Base-by-base conservation (phyloP, 2,113 vertebrate species). In the Coreoperca whiteheadi region DNA sequence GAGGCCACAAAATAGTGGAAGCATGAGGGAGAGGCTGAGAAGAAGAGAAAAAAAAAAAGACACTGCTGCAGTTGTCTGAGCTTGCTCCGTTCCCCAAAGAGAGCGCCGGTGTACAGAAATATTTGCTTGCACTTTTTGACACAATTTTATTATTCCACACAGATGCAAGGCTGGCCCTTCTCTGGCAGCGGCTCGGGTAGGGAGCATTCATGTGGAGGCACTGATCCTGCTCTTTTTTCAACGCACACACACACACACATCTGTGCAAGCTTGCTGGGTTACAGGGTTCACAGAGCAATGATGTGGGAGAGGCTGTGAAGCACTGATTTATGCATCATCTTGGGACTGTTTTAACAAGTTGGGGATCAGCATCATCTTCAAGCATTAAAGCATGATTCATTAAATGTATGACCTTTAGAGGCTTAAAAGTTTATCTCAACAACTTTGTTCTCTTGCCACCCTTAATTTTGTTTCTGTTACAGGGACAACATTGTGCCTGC, bases 141-240 rank as follows among this genome's bases (percentile, higher is more conserved):
- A 85, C 61, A 8, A 11, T 84, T 87, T 89, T 88, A 89, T 86
- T 82, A 89, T 93, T 91, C 91, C 79, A 74, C 79, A 85, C 83
- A 84, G 84, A 87, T 74, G 84, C 39, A 20, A 85, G 72, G 73
- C 71, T 78, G 76, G 63, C 46, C 86, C 56, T 59, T 79, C 74
- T 78, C 68, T 54, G 54, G 74, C 83, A 75, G 74, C 63, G 60
- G 81, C 77, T 88, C 78, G 41, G 63, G 77, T 54, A 85, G 83
- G 54, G 65, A 80, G 72, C 50, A 77, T 89, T 85, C 80, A 87
- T 86, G 86, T 79, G 64, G 81, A 85, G 79, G 59, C 85, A 89
- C 71, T 83, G 86, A 89, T 82, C 73, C 80, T 82, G 48, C 30
- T 72, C 59, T 68, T 37, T 69, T 68, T 53, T 51, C 10, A 6